Evolutionary conservation across 2,888 invertebrate genomes (phyloP), one percentile per base, ranked within the genome.

Genomic region (Tethea ocularis): DNA sequence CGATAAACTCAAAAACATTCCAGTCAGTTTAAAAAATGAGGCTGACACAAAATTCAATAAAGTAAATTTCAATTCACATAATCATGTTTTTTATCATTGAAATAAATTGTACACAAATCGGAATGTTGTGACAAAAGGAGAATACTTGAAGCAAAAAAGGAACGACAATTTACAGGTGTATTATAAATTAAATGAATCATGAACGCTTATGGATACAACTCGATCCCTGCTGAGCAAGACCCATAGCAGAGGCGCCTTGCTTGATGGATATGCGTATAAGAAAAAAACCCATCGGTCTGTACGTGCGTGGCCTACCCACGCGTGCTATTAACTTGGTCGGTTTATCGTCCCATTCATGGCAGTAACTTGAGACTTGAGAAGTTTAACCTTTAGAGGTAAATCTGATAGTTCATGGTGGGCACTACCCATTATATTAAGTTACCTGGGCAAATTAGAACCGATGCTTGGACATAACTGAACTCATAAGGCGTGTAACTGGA

Each of bases 311-410:
- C 67, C 84, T 71, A 69, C 90, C 89, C 87, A 89, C 89, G 81
- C 83, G 61, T 63, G 78, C 84, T 82, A 87, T 89, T 88, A 89
- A 86, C 80, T 83, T 76, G 74, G 78, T 76, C 80, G 77, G 81
- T 91, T 91, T 92, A 92, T 91, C 77, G 85, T 77, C 82, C 78
- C 86, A 88, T 89, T 89, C 87, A 87, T 83, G 75, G 74, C 63
- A 72, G 84, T 82, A 86, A 87, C 86, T 77, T 75, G 84, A 86
- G 77, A 83, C 81, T 67, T 77, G 77, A 82, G 76, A 75, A 75
- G 70, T 75, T 78, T 82, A 81, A 86, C 82, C 82, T 86, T 77
- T 79, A 74, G 68, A 78, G 72, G 78, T 77, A 77, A 78, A 78
- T 78, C 77, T 78, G 71, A 76, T 75, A 72, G 74, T 72, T 71